These are phyloP conservation scores for Endotricha flammealis DNA, from an alignment of 2,888 invertebrate species.

Conservation along the genomic window DNA sequence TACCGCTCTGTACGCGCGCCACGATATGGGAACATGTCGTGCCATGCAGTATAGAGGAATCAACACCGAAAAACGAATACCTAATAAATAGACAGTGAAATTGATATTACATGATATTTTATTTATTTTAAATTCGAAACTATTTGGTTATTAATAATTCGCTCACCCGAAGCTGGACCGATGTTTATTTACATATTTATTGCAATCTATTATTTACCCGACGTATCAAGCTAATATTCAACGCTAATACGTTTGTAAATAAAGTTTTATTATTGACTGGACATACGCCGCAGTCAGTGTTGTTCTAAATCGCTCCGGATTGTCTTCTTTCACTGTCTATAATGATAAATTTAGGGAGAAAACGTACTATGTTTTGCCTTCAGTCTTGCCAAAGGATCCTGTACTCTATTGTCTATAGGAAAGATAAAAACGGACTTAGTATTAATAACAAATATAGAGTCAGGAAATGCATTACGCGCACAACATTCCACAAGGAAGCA, in stretches of 20 bases:
- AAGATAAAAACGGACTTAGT: no score
- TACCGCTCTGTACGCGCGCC: constrained; percentile 13
- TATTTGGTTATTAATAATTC: constrained; percentile 60
- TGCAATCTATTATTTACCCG: constrained; percentile 64
- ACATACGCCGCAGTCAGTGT: constrained; percentile 17
- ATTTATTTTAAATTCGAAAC: constrained; percentile 68
- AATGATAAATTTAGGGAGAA: constrained; percentile 39
- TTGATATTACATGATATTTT: constrained; percentile 71
- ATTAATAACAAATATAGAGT: no score
- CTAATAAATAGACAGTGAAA: constrained; percentile 77
- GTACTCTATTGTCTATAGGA: no score
- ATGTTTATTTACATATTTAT: constrained; percentile 73
- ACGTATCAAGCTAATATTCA: constrained; percentile 35
- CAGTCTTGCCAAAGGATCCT: no score
- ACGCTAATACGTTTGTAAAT: constrained; percentile 26
- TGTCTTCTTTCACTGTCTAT: constrained; percentile 69
- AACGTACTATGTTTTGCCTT: constrained; percentile 18
- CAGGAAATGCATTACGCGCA: no score
- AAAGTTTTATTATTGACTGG: constrained; percentile 27
- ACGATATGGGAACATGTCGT: constrained; percentile 57
- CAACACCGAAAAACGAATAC: constrained; percentile 74
- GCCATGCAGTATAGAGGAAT: constrained; percentile 66
- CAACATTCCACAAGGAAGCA: no score
- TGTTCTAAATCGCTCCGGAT: constrained; percentile 32
- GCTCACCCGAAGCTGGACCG: constrained; percentile 61